A percentile compares a stretch with the other conserved stretches of the same genome.
Conservation (phyloP, 2,888 invertebrate species). For the Pherbina coryleti region DNA sequence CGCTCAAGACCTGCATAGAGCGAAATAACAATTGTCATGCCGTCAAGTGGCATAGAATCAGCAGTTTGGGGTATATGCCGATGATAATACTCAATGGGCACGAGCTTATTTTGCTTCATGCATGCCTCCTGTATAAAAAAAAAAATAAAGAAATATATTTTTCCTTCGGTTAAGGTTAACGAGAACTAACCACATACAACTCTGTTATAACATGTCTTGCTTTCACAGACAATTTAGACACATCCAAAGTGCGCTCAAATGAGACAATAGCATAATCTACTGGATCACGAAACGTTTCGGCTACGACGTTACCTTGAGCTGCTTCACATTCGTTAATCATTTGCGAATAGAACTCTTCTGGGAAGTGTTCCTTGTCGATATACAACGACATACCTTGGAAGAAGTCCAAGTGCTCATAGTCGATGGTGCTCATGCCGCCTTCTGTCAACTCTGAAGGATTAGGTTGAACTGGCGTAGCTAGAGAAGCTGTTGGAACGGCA, state of each 20-base stretch:
- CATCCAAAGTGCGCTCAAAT: conserved; percentile 61
- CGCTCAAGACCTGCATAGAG: conserved; percentile 82
- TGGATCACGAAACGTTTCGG: conserved; percentile 70
- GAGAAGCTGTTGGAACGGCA: conserved; percentile 4
- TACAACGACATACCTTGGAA: conserved; percentile 63
- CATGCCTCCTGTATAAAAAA: conserved; percentile 59
- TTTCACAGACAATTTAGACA: conserved; percentile 55
- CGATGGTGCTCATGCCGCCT: conserved; percentile 59
- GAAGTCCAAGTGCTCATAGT: conserved; percentile 64
- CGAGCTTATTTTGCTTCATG: conserved; percentile 72
- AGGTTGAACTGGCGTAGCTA: conserved; percentile 6
- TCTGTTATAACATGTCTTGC: conserved; percentile 64
- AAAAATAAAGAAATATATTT: not conserved
- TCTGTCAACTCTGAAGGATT: conserved; percentile 49
- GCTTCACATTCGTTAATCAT: conserved; percentile 71
- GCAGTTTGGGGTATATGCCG: conserved; percentile 73
- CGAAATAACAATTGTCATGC: conserved; percentile 84
- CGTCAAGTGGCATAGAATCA: conserved; percentile 72
- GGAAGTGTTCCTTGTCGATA: conserved; percentile 69
- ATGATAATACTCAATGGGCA: conserved; percentile 80
- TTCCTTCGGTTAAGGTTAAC: not conserved
- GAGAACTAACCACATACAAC: conserved; percentile 62
- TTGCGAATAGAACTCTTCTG: conserved; percentile 68
- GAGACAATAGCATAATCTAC: conserved; percentile 79
- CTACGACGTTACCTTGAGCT: conserved; percentile 73